Evolutionary conservation across 2,113 vertebrate species (phyloP).

Genomic region (Pipa parva): DNA sequence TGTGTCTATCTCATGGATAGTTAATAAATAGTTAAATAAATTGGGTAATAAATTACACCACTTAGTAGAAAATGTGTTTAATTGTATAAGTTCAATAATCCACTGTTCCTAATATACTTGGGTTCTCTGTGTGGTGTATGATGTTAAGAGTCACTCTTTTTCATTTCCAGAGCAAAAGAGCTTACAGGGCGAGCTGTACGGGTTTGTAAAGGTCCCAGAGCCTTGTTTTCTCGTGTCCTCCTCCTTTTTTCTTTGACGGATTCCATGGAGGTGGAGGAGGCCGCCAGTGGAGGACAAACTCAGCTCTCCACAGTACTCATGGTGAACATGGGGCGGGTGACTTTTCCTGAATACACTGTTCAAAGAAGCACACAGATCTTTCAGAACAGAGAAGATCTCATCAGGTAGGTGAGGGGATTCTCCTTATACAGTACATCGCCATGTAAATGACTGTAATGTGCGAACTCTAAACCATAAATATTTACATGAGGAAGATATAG

Average conservation of each 20-base stretch:
- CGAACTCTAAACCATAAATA: too few species aligned
- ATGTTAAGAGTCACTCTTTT: too few species aligned
- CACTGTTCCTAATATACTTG: too few species aligned
- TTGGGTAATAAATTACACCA: too few species aligned
- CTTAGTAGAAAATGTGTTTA: too few species aligned
- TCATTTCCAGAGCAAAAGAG: constrained; percentile 73
- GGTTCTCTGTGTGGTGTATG: too few species aligned
- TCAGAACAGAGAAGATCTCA: constrained; percentile 82
- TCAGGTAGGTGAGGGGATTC: constrained; percentile 63
- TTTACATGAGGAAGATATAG: too few species aligned
- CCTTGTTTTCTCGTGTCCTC: constrained; percentile 80
- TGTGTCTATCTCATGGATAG: too few species aligned
- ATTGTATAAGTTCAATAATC: too few species aligned
- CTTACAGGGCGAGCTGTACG: constrained; percentile 73
- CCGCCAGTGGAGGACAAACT: constrained; percentile 74
- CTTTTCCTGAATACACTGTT: constrained; percentile 79
- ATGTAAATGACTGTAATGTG: too few species aligned
- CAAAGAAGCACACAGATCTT: constrained; percentile 72
- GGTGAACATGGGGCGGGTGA: constrained; percentile 77
- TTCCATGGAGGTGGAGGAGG: constrained; percentile 81
- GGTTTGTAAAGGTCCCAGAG: constrained; percentile 65
- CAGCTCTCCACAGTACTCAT: constrained; percentile 82
- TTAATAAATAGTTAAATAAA: too few species aligned
- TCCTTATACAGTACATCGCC: too few species aligned
- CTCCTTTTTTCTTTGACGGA: constrained; percentile 85